These are phyloP conservation scores for Symphodus melops DNA, from an alignment of 2,113 vertebrate species.

Conservation along the genomic window DNA sequence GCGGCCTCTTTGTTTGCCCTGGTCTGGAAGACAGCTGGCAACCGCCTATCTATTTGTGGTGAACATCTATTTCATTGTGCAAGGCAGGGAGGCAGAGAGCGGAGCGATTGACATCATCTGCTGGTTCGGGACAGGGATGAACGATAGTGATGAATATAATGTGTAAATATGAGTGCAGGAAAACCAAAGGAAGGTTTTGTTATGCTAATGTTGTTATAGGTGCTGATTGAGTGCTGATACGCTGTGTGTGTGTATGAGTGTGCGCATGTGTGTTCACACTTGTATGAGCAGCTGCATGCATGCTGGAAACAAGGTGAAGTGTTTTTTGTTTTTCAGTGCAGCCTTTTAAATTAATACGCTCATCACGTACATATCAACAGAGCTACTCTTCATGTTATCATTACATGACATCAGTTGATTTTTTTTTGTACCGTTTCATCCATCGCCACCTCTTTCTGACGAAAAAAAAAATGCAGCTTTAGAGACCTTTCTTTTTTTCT, in stretches of 20 bases:
- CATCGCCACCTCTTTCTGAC: constrained; percentile 9
- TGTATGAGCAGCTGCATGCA: constrained; percentile 70
- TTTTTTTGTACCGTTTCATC: constrained; percentile 21
- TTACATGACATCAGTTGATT: constrained; percentile 53
- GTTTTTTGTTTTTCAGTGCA: constrained; percentile 44
- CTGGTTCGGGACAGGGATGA: constrained; percentile 74
- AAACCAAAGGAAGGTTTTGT: constrained; percentile 80
- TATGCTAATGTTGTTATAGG: constrained; percentile 82
- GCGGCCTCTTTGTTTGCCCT: constrained; percentile 78
- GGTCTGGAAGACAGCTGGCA: constrained; percentile 84
- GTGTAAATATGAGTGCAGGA: constrained; percentile 81
- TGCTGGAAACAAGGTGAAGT: constrained; percentile 43
- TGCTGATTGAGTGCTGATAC: constrained; percentile 79
- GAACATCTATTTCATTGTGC: constrained; percentile 81
- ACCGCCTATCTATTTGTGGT: constrained; percentile 78
- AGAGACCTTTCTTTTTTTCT: constrained; percentile 25
- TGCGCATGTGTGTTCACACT: constrained; percentile 21
- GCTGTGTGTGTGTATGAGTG: constrained; percentile 17
- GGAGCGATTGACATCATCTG: constrained; percentile 78
- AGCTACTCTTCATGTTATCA: constrained; percentile 43
- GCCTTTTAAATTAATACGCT: constrained; percentile 47
- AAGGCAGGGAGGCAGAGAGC: constrained; percentile 65
- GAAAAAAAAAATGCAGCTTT: background rate
- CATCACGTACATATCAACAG: constrained; percentile 30
- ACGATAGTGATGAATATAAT: constrained; percentile 84